Evolutionary conservation across 2,888 invertebrate genomes (phyloP).

Genomic region (Charanyca ferruginea): DNA sequence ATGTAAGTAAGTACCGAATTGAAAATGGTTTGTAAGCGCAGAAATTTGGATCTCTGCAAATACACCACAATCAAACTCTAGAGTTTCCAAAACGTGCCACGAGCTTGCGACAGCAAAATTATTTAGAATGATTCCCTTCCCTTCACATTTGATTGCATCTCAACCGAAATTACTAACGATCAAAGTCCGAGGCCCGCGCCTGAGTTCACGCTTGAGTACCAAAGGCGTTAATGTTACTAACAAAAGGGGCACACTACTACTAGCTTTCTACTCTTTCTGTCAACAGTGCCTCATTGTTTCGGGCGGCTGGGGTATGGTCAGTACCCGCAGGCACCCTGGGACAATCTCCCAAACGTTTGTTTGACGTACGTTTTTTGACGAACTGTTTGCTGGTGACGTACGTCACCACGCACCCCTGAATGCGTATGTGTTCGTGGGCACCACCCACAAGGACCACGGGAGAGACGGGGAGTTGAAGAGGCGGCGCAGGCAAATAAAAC

Average conservation of each 20-base stretch:
- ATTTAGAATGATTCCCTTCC: slow-evolving; percentile 46
- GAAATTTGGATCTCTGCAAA: background rate
- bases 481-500: too few species aligned
- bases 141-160: slow-evolving; percentile 62
- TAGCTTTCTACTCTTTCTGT: slow-evolving; percentile 81
- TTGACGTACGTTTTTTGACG: too few species aligned
- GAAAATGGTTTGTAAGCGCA: background rate
- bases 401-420: too few species aligned
- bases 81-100: slow-evolving; percentile 7
- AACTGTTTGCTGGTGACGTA: too few species aligned
- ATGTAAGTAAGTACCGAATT: background rate
- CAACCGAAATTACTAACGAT: slow-evolving; percentile 63
- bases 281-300: slow-evolving; percentile 73
- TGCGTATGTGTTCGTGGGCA: too few species aligned
- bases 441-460: too few species aligned
- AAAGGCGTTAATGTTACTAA: slow-evolving; percentile 83
- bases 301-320: too few species aligned
- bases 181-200: slow-evolving; percentile 70
- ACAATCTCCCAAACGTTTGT: too few species aligned
- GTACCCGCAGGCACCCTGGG: too few species aligned
- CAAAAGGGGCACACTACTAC: slow-evolving; percentile 77
- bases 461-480: too few species aligned
- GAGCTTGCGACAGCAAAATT: slow-evolving; percentile 20
- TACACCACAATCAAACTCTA: background rate
- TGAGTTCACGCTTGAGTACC: slow-evolving; percentile 79